These are phyloP conservation scores for Amphiduros pacificus DNA, from an alignment of 2,888 invertebrate species.

Conservation along the genomic window DNA sequence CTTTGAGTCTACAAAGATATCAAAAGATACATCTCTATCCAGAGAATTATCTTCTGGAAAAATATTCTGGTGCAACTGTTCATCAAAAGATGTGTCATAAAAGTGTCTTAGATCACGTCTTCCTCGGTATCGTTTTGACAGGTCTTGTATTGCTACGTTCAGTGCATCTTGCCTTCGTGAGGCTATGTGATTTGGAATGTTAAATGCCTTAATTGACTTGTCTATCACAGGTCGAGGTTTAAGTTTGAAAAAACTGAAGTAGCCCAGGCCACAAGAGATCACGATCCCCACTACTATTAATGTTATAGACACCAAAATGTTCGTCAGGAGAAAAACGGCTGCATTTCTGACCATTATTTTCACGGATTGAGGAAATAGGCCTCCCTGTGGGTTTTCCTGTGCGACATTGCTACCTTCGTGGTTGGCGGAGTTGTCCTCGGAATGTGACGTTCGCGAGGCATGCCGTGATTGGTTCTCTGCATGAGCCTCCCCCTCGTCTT, in stretches of 20 bases:
- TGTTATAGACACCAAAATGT: not conserved
- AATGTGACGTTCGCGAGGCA: not conserved
- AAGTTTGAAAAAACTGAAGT: not conserved
- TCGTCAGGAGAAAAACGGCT: not conserved
- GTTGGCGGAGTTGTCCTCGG: not conserved
- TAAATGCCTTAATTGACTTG: slow-evolving; percentile 49
- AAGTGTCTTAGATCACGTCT: too few relatives aligned
- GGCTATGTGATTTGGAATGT: slow-evolving; percentile 49
- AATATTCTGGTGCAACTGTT: too few relatives aligned
- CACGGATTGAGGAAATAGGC: not conserved
- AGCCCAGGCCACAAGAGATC: slow-evolving; percentile 3
- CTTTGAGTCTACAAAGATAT: too few relatives aligned
- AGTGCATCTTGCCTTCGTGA: slow-evolving; percentile 43
- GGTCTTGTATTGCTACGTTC: slow-evolving; percentile 21
- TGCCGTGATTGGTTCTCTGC: not conserved
- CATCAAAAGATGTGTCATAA: too few relatives aligned
- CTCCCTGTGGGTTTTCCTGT: too few relatives aligned
- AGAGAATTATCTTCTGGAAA: too few relatives aligned
- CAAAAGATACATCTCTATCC: too few relatives aligned
- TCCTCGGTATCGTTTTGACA: slow-evolving; percentile 18
- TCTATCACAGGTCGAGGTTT: slow-evolving; percentile 35
- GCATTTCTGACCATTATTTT: not conserved
- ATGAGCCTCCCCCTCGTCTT: not conserved
- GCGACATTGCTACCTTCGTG: not conserved
- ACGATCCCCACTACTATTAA: not conserved